phyloP scores from a whole-genome alignment of 2,797 vertebrate genomes.

The Esox masquinongy region DNA sequence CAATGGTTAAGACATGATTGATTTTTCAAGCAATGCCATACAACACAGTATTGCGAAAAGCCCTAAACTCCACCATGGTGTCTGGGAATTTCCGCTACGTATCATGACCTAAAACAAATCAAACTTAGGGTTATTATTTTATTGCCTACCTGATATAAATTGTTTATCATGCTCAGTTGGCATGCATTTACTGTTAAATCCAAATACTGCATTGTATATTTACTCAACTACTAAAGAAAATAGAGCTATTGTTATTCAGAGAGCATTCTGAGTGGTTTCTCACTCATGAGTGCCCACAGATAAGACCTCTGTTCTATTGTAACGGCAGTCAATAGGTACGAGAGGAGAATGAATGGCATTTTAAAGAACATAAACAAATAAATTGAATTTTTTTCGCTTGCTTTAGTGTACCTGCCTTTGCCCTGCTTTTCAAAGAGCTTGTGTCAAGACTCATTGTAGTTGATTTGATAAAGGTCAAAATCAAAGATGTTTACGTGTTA shows the following conservation, averaged over 20 bases:
- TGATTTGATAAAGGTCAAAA: constrained; percentile 56
- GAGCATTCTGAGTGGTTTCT: constrained; percentile 43
- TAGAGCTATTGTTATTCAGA: constrained; percentile 62
- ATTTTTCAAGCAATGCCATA: constrained; percentile 33
- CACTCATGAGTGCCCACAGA: constrained; percentile 56
- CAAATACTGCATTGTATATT: constrained; percentile 48
- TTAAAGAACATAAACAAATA: constrained; percentile 67
- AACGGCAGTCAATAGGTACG: constrained; percentile 56
- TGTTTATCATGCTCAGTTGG: constrained; percentile 50
- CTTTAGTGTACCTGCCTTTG: constrained; percentile 41
- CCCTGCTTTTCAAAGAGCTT: constrained; percentile 40
- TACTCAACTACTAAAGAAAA: constrained; percentile 23
- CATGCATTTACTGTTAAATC: constrained; percentile 34
- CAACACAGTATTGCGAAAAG: constrained; percentile 29
- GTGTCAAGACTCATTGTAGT: constrained; percentile 29
- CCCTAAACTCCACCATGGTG: constrained; percentile 25
- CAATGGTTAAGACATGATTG: constrained; percentile 17
- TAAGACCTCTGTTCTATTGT: constrained; percentile 59
- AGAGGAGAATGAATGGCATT: constrained; percentile 59
- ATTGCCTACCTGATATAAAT: constrained; percentile 49
- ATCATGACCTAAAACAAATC: constrained; percentile 46
- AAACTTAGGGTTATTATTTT: constrained; percentile 44
- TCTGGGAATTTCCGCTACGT: constrained; percentile 17
- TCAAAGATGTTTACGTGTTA: constrained; percentile 9
- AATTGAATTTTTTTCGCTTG: constrained; percentile 33